Evolutionary conservation across 2,113 vertebrate genomes (phyloP).

Genomic region (Oriolus oriolus): DNA sequence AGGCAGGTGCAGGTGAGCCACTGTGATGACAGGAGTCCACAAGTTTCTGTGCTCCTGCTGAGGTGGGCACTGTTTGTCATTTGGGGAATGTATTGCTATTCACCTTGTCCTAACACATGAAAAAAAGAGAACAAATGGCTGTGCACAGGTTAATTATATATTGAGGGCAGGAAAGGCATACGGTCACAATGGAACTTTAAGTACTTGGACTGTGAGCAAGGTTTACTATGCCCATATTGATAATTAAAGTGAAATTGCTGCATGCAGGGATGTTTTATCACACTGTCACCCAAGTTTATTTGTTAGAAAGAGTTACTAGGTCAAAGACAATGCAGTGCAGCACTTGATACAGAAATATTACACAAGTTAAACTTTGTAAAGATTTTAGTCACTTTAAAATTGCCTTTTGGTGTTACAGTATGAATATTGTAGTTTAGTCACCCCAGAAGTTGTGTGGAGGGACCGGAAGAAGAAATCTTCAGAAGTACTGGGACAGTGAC

Average conservation of each 20-base stretch:
- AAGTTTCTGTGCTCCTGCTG: background rate
- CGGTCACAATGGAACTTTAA: background rate
- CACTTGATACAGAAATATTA: background rate
- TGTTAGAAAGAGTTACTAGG: background rate
- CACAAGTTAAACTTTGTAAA: background rate
- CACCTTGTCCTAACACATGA: background rate
- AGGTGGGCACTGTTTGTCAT: background rate
- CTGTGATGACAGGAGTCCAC: background rate
- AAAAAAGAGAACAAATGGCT: background rate
- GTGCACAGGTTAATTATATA: background rate
- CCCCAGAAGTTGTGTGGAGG: background rate
- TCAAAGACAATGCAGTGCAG: background rate
- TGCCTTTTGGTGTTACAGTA: background rate
- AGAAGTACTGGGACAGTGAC: background rate
- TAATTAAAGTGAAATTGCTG: background rate
- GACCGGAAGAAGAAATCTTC: background rate
- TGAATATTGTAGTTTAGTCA: background rate
- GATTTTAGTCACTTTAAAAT: background rate
- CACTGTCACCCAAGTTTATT: background rate
- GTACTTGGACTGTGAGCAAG: background rate
- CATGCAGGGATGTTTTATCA: background rate
- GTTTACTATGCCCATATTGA: background rate
- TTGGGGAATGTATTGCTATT: background rate
- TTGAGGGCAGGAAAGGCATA: background rate
- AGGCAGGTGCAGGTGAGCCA: background rate